Evolutionary conservation across 2,113 vertebrate species (phyloP).

Genomic region (Piaya cayana): DNA sequence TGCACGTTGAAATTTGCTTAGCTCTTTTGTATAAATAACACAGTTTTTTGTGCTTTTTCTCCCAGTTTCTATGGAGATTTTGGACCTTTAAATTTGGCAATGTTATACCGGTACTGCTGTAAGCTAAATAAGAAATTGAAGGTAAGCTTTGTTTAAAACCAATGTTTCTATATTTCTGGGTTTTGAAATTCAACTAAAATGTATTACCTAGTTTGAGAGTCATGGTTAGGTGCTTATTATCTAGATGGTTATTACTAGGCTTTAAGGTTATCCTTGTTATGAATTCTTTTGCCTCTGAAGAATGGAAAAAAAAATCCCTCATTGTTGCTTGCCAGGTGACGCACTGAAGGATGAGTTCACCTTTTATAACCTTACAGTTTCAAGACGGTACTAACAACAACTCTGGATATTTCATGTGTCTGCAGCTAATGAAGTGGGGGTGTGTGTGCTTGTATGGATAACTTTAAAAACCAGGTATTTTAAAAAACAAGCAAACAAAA

Average conservation of each 20-base stretch:
- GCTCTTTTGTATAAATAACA: neutral
- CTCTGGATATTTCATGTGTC: neutral
- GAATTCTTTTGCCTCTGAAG: neutral
- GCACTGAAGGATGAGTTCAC: neutral
- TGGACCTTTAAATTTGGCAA: conserved; percentile 92
- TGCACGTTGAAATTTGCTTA: neutral
- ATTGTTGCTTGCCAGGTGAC: neutral
- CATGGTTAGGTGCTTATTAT: neutral
- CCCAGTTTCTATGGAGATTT: conserved; percentile 96
- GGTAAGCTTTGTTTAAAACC: conserved; percentile 78
- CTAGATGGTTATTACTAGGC: neutral
- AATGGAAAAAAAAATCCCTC: neutral
- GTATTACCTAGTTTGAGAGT: neutral
- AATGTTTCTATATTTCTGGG: neutral
- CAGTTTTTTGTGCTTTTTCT: neutral
- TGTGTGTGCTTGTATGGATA: neutral
- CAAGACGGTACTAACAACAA: neutral
- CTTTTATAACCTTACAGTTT: neutral
- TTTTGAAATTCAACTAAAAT: neutral
- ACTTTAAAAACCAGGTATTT: neutral
- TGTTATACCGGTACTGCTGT: conserved; percentile 96
- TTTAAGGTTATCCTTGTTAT: neutral
- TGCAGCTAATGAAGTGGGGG: neutral
- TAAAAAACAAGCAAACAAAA: neutral
- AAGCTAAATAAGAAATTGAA: conserved; percentile 98